These are phyloP conservation scores for Melanargia galathea DNA, from an alignment of 2,888 invertebrate species.

Conservation along the genomic window DNA sequence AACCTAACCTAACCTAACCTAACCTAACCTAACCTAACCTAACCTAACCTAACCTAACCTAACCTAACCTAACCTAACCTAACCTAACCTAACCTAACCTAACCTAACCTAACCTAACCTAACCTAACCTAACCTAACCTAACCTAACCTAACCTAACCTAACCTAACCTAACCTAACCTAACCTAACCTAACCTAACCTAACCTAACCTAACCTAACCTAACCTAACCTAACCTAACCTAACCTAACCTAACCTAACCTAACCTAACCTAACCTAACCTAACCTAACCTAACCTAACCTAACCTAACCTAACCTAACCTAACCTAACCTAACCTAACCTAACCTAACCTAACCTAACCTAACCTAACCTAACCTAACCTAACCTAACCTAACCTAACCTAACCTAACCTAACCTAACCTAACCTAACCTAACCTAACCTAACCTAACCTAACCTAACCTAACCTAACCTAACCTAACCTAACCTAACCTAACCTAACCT, in stretches of 20 bases:
- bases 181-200: conserved; percentile 14
- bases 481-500: too few species aligned
- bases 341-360: conserved; percentile 32
- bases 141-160: too few species aligned
- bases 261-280: too few species aligned
- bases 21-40: conserved; percentile 21
- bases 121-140: background rate
- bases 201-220: too few species aligned
- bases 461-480: too few species aligned
- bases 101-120: conserved; percentile 7
- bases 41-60: conserved; percentile 22
- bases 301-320: too few species aligned
- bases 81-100: conserved; percentile 17
- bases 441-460: too few species aligned
- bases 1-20: conserved; percentile 23
- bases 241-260: too few species aligned
- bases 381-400: conserved; percentile 37
- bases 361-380: conserved; percentile 31
- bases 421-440: conserved; percentile 35
- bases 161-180: too few species aligned
- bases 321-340: too few species aligned
- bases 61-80: conserved; percentile 12
- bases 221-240: too few species aligned
- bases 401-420: conserved; percentile 41
- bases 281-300: too few species aligned